A percentile compares a stretch with the other conserved stretches of the same genome.
These are phyloP conservation scores for Edolisoma coerulescens DNA, from an alignment of 2,113 vertebrate species.

Conservation along the genomic window DNA sequence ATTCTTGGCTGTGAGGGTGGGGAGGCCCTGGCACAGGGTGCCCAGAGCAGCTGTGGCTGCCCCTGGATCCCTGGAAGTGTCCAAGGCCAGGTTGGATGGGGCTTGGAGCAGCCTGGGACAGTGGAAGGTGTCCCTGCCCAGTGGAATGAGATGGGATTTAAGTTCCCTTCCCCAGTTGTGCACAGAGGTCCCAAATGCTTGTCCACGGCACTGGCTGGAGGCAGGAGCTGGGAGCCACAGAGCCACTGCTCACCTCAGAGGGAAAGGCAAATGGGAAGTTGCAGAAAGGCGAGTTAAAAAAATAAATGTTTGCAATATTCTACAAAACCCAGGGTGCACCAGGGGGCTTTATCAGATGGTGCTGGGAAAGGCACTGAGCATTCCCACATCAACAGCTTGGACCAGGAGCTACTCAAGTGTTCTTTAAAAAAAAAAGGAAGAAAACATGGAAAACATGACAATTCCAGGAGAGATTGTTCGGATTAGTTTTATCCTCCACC, in stretches of 20 bases:
- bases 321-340: neutral
- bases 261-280: neutral
- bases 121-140: neutral
- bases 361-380: neutral
- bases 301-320: neutral
- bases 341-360: neutral
- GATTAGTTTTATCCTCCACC: neutral
- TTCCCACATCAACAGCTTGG: neutral
- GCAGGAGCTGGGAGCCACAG: neutral
- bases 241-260: neutral
- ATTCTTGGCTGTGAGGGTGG: accelerated
- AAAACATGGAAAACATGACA: accelerated
- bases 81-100: accelerated
- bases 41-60: neutral
- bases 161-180: neutral
- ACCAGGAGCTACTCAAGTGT: neutral
- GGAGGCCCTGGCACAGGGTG: neutral
- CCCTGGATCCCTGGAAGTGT: neutral
- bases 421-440: neutral
- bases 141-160: neutral
- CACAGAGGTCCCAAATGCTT: too few relatives aligned
- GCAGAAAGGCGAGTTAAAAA: neutral
- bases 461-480: neutral
- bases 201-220: accelerated
- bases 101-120: accelerated